phyloP scores from a whole-genome alignment of 1,140 invertebrate species.

The Zophobas morio region DNA sequence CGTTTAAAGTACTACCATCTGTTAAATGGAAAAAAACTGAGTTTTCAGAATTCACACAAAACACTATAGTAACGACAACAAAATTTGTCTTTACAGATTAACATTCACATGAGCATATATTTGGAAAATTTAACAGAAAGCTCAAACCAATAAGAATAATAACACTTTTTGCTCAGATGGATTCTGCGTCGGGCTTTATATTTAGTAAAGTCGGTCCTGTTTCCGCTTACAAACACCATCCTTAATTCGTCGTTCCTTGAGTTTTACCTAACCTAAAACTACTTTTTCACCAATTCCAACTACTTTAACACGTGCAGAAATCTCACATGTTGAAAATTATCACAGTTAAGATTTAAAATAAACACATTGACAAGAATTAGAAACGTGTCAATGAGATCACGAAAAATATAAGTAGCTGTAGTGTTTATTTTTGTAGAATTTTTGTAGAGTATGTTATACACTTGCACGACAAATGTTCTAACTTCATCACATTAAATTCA shows the following conservation, averaged over 20 bases:
- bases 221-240: no score
- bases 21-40: constrained; percentile 33
- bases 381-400: constrained; percentile 41
- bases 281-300: no score
- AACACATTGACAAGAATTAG: constrained; percentile 43
- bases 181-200: no score
- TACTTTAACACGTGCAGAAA: no score
- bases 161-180: not conserved
- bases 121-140: no score
- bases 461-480: constrained; percentile 53
- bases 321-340: no score
- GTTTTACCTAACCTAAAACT: no score
- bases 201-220: no score
- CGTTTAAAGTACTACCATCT: constrained; percentile 61
- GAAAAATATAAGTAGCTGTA: constrained; percentile 22
- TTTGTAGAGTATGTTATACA: constrained; percentile 49
- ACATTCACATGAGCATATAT: not conserved
- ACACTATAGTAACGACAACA: not conserved
- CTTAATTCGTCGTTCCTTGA: no score
- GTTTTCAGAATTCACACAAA: no score
- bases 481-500: constrained; percentile 31
- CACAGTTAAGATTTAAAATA: no score
- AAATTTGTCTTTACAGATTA: not conserved
- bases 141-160: not conserved
- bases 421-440: constrained; percentile 52